phyloP scores from a whole-genome alignment of 2,888 invertebrate species.

The Conistra vaccinii region DNA sequence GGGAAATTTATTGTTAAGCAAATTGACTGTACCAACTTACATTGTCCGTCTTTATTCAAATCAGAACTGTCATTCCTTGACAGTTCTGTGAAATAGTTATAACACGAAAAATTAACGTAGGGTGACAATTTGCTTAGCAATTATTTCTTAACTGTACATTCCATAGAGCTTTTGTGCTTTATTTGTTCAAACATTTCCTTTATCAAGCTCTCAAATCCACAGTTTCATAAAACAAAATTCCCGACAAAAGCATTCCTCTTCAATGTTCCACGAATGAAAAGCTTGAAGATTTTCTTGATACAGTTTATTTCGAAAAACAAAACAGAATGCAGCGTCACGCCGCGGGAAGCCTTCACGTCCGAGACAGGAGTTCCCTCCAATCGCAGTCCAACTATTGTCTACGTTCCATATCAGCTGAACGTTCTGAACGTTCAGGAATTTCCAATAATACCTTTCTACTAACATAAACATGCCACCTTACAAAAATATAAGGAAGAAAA shows the following conservation, averaged over 20 bases:
- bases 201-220: slow-evolving; percentile 15
- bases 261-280: slow-evolving; percentile 43
- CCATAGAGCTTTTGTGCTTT: background rate
- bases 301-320: slow-evolving; percentile 67
- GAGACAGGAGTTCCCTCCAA: slow-evolving; percentile 80
- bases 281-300: slow-evolving; percentile 46
- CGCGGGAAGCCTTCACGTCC: slow-evolving; percentile 79
- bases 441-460: slow-evolving; percentile 84
- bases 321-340: slow-evolving; percentile 73
- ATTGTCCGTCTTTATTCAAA: background rate
- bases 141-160: background rate
- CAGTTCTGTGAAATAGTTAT: background rate
- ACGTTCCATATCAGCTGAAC: slow-evolving; percentile 83
- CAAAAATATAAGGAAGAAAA: slow-evolving; percentile 21
- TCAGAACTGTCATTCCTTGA: too few relatives aligned
- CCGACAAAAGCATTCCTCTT: slow-evolving; percentile 38
- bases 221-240: slow-evolving; percentile 24
- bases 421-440: slow-evolving; percentile 87
- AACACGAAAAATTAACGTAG: background rate
- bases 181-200: slow-evolving; percentile 32
- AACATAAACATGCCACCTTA: slow-evolving; percentile 51
- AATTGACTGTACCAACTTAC: background rate
- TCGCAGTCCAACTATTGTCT: slow-evolving; percentile 84
- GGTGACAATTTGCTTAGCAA: background rate
- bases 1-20: background rate